Evolutionary conservation across 2,113 vertebrate species (phyloP), one percentile per base, ranked within the genome.

Genomic region (Barnardius zonarius): DNA sequence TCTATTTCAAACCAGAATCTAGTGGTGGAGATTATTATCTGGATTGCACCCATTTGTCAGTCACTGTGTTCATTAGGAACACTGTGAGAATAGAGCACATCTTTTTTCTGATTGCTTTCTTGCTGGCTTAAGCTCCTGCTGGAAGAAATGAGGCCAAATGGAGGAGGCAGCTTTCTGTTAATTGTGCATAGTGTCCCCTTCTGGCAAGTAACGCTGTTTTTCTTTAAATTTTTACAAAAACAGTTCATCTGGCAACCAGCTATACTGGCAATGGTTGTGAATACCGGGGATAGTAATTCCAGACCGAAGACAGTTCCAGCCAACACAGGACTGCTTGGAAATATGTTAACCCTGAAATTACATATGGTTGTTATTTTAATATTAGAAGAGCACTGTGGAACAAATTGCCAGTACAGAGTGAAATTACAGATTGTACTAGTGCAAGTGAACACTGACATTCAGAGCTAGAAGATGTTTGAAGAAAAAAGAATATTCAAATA

Each of bases 281-380:
- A 79, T 94, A 41, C 94, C 75, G 1, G 22, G 84, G 82, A 74
- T 23, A 49, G 87, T 90, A 96, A 94, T 66, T 87, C 93, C 74
- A 97, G 91, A 93, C 94, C 24, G 1, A 41, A 35, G 46, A 48
- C 59, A 3, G 61, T 78, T 70, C 64, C 86, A 82, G 88, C 88
- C 92, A 77, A 2, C 66, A 2, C 69, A 18, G 70, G 54, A n/a
- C 77, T 72, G 83, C 89, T 68, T 92, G 83, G 73, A 90, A 95
- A 19, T 68, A 27, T 5, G 39, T 93, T 93, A 93, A 96, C 95
- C 92, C 95, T 95, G 73, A 57, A 78, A 51, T 84, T 63, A 31
- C 80, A 69, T 84, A 77, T 15, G 86, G 43, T 84, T 83, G 44
- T 86, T 93, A 44, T 83, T 86, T 88, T 86, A 94, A 10, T 93